These are phyloP conservation scores for Drosophila prosaltans DNA, from an alignment of 1,140 invertebrate species.

Conservation along the genomic window DNA sequence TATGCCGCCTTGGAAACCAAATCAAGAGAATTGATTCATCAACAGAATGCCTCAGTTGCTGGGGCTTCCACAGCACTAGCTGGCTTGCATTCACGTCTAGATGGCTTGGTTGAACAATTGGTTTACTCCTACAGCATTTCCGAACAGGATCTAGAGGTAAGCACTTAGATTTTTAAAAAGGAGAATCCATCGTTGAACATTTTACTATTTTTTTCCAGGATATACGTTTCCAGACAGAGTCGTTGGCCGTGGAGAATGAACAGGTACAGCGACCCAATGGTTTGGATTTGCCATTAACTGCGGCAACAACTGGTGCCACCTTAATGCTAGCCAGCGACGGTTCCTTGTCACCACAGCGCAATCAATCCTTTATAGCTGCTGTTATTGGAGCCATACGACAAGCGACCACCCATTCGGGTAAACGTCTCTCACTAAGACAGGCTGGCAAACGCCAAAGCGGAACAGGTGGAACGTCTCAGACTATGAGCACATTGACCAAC, in stretches of 20 bases:
- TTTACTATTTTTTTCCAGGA: conserved; percentile 83
- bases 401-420: conserved; percentile 83
- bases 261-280: conserved; percentile 64
- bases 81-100: conserved; percentile 87
- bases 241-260: conserved; percentile 86
- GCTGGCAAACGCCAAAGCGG: conserved; percentile 45
- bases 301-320: conserved; percentile 54
- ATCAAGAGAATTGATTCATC: conserved; percentile 86
- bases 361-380: conserved; percentile 87
- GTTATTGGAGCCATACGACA: conserved; percentile 88
- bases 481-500: conserved; percentile 21
- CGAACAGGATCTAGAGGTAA: conserved; percentile 89
- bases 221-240: conserved; percentile 90
- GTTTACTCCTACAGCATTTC: conserved; percentile 89
- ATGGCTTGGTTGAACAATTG: conserved; percentile 88
- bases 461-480: conserved; percentile 17
- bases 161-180: conserved; percentile 45
- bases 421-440: conserved; percentile 68
- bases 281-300: conserved; percentile 56
- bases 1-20: conserved; percentile 86
- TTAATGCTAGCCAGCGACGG: conserved; percentile 83
- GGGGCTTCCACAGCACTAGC: conserved; percentile 89
- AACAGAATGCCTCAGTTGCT: conserved; percentile 88
- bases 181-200: neutral
- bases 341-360: conserved; percentile 85